Evolutionary conservation across 2,113 vertebrate species (phyloP), one percentile per base, ranked within the genome.

Genomic region (Serinus canaria): DNA sequence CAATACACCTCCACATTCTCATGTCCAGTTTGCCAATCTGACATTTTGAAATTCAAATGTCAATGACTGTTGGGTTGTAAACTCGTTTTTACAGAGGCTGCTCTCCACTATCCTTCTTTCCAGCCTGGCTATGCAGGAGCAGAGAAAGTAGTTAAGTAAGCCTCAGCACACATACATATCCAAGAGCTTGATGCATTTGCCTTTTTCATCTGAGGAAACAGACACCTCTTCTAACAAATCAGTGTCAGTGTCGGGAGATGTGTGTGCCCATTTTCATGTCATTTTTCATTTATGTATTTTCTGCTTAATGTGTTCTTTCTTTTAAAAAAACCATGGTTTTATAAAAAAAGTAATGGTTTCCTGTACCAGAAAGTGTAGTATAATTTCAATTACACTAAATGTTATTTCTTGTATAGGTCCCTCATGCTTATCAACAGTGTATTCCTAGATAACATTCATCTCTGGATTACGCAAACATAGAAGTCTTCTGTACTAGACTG

Each of bases 241-340:
- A 50, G 25, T 79, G 50, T 55, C 24, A 4, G 56, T 0, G 0
- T 59, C 31, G 73, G 28, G 47, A 3, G 3, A 83, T 8, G 11
- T 3, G 0, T 9, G 6, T 25, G n/a, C 27, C 17, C 35, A 63
- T 63, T 59, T n/a, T 12, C 31, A 73, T 5, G 30, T 28, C 58
- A 33, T 64, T 52, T 53, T 77, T 15, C 3, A 20, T 44, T n/a
- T 35, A 31, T 17, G 7, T 25, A 18, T 58, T 64, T 59, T 70
- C 17, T 43, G 35, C 16, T 69, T 28, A 59, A 62, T 30, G 12
- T 11, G 52, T 31, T 53, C 2, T 30, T 55, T n/a, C n/a, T 43
- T 67, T 13, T 23, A 55, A 18, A 17, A 64, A 76, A 74, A 23
- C 33, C 16, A 49, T 6, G 28, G 9, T 1, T 76, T 44, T 56